Base-by-base conservation (phyloP, 2,888 invertebrate genomes). In the Eumerus sabulonum region DNA sequence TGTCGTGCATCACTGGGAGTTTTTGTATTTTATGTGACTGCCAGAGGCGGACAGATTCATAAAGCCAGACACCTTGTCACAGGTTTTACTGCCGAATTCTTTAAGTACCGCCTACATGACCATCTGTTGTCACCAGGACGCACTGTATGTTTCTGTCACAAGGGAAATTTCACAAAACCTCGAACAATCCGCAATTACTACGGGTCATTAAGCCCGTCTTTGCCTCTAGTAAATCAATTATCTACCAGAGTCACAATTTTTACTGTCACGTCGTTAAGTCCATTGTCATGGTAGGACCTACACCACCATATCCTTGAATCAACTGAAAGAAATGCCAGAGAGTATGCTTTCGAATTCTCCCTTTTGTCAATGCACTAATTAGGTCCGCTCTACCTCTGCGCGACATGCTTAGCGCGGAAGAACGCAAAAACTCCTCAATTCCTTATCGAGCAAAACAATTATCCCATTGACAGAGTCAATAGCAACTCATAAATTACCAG, bases 381-480 rank as follows among this genome's bases (percentile, higher is more conserved):
- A 74, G 74, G 63, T 13, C 63, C 59, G 68, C 53, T 13, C 47
- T 35, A 53, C 50, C 66, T 67, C 60, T n/a, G 14, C 42, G 16
- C 19, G 60, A n/a, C 51, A 50, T 53, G 64, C 64, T 50, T 63
- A 35, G 14, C 48, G 35, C 70, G 35, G n/a, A n/a, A n/a, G 44
- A 48, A 70, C 42, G 19, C 36, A 53, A 68, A 51, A 56, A 42
- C 66, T 7, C 7, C 27, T 27, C 38, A 67, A 42, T 62, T 73
- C 56, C 38, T 19, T 7, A 48, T 36, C 56, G 48, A 56, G 27
- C 50, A 50, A 40, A 50, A 62, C 47, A 67, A 77, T 77, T 67
- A 77, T 56, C 62, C 57, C 45, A 68, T 53, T 68, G 73, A 73
- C 44, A 44, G 27, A 63, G 63, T 79, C 74, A 79, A 79, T 70